Evolutionary conservation across 2,797 vertebrate species (phyloP).

Genomic region (Mycteria americana): DNA sequence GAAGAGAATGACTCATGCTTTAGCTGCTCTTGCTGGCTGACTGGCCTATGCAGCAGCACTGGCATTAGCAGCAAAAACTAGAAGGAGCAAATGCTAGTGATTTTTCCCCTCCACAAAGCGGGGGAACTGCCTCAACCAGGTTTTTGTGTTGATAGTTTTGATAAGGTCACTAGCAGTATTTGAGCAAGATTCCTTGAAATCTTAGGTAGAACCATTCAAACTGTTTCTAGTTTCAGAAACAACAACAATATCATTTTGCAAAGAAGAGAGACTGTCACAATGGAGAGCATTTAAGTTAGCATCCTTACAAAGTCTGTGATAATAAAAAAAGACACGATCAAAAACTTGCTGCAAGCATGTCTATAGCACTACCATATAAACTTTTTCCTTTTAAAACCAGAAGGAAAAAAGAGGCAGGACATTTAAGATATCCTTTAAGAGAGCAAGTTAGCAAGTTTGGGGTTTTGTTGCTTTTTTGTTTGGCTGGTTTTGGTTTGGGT

Average conservation of each 20-base stretch:
- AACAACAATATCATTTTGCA: neutral
- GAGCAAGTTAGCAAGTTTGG: neutral
- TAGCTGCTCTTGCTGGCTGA: conserved; percentile 14
- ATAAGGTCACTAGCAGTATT: neutral
- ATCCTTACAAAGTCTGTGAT: neutral
- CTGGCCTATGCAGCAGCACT: conserved; percentile 29
- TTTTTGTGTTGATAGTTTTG: neutral
- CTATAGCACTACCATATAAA: neutral
- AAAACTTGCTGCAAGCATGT: neutral
- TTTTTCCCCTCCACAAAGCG: neutral
- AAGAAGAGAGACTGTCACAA: neutral
- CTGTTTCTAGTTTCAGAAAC: neutral
- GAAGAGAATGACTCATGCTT: conserved; percentile 52
- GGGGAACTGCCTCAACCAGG: neutral
- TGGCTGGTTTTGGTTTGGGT: no score
- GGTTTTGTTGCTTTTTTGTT: neutral
- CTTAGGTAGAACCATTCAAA: neutral
- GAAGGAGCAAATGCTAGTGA: neutral
- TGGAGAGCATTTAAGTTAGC: neutral
- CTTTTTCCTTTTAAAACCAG: neutral
- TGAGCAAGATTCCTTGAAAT: neutral
- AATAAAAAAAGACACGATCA: neutral
- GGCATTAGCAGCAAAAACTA: neutral
- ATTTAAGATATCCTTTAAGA: neutral
- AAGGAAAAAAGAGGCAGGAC: neutral